Evolutionary conservation across 2,113 vertebrate species (phyloP).

Genomic region (Indicator maculatus): DNA sequence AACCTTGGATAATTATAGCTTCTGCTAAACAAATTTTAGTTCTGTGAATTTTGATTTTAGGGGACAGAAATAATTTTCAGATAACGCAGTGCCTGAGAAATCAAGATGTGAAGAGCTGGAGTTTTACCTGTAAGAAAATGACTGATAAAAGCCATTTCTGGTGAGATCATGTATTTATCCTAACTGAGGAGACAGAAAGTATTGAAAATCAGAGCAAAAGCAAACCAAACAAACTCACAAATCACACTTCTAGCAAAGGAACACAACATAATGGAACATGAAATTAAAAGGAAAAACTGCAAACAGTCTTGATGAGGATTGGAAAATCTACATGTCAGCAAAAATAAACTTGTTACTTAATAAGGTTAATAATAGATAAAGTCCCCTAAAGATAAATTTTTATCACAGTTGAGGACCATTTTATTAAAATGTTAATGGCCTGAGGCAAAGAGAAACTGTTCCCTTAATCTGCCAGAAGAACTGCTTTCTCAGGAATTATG

Average conservation of each 20-base stretch:
- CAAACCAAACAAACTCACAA: constrained; percentile 62
- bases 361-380: constrained; percentile 79
- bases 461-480: constrained; percentile 77
- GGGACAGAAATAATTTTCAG: constrained; percentile 14
- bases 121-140: not conserved
- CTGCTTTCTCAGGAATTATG: constrained; percentile 72
- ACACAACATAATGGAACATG: constrained; percentile 45
- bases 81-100: not conserved
- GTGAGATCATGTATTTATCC: constrained; percentile 53
- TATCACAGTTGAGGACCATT: constrained; percentile 76
- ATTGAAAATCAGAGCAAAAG: constrained; percentile 60
- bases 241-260: constrained; percentile 58
- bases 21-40: constrained; percentile 39
- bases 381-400: constrained; percentile 72
- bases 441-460: constrained; percentile 80
- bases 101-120: not conserved
- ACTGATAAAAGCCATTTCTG: not conserved
- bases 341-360: constrained; percentile 75
- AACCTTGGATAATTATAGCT: constrained; percentile 61
- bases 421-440: constrained; percentile 81
- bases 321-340: constrained; percentile 72
- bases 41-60: constrained; percentile 49
- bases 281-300: constrained; percentile 37
- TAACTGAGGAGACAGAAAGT: constrained; percentile 55
- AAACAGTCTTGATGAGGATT: constrained; percentile 36